Evolutionary conservation across 2,113 vertebrate genomes (phyloP), one percentile per base, ranked within the genome.

Genomic region (Semicossyphus pulcher): DNA sequence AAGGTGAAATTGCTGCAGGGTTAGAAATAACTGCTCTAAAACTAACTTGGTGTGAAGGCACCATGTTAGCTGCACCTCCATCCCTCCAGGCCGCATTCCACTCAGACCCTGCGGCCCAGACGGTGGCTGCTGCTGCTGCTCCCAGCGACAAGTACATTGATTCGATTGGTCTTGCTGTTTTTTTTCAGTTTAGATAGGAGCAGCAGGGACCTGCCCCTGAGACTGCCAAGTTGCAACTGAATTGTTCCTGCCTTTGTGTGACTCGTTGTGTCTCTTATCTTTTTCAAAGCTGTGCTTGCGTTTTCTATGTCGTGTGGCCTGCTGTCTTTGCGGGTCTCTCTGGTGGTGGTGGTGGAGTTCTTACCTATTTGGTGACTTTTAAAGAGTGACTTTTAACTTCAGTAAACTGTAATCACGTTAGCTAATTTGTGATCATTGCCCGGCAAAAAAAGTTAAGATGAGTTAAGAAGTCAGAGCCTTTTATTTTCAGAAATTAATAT

Each of bases 1-100:
- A 57, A 74, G 82, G 72, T 76, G 71, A 79, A 65, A 61, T 58
- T 72, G 80, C 80, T 67, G 53, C 67, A 80, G 76, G 80, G 67
- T 53, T 63, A 54, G 34, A 74, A 83, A 75, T 45, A 61, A 77
- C 42, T 67, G 48, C 21, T 58, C 47, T 49, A 69, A n/a, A 72
- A 41, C 71, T 51, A 60, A 14, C 63, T 44, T 23, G 62, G 26
- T 57, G 49, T 70, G 63, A 76, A 41, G 20, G 52, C 36, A 14
- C 42, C 10, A 21, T 67, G 20, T 44, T 31, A 53, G 61, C 73
- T 74, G 74, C 60, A 37, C 16, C 32, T 25, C 31, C 31, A 62
- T 63, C 47, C 32, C 71, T 63, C 10, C 37, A 48, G 78, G 71
- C 52, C 44, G 58, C 29, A 29, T 47, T 51, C 31, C 16, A 10